Evolutionary conservation across 2,113 vertebrate genomes (phyloP).

Genomic region (Ceyx cyanopectus): DNA sequence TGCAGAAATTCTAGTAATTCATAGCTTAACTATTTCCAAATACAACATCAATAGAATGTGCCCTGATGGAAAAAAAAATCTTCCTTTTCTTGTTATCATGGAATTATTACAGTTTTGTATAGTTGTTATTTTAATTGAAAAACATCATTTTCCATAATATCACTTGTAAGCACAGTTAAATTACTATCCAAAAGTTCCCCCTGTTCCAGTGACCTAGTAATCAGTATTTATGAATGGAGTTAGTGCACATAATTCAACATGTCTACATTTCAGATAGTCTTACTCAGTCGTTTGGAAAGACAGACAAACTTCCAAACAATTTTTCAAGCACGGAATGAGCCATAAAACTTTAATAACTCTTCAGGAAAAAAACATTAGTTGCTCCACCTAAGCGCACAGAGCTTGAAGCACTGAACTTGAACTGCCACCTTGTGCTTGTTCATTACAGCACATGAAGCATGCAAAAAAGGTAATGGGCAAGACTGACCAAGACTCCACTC

Average conservation of each 20-base stretch:
- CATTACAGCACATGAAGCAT: neutral
- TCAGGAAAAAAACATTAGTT: neutral
- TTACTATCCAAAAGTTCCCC: slow-evolving; percentile 82
- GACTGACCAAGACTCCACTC: neutral
- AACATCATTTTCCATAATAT: slow-evolving; percentile 14
- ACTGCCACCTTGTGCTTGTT: slow-evolving; percentile 70
- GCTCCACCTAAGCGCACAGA: neutral
- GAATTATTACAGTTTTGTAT: slow-evolving; percentile 6
- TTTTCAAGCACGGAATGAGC: neutral
- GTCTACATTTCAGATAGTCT: neutral
- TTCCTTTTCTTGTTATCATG: neutral
- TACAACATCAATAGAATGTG: neutral
- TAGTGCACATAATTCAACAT: neutral
- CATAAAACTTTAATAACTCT: neutral
- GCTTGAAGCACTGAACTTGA: neutral
- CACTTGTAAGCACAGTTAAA: neutral
- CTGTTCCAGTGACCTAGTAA: slow-evolving; percentile 86
- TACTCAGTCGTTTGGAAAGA: neutral
- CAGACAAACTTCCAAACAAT: neutral
- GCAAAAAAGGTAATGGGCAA: neutral
- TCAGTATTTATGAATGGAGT: neutral
- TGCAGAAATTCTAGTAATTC: neutral
- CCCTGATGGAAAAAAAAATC: neutral
- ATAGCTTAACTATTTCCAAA: slow-evolving; percentile 12
- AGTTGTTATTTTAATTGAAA: slow-evolving; percentile 37